A percentile compares a stretch with the other conserved stretches of the same genome.
Evolutionary conservation across 2,113 vertebrate species (phyloP).

Genomic region (Melanerpes formicivorus): DNA sequence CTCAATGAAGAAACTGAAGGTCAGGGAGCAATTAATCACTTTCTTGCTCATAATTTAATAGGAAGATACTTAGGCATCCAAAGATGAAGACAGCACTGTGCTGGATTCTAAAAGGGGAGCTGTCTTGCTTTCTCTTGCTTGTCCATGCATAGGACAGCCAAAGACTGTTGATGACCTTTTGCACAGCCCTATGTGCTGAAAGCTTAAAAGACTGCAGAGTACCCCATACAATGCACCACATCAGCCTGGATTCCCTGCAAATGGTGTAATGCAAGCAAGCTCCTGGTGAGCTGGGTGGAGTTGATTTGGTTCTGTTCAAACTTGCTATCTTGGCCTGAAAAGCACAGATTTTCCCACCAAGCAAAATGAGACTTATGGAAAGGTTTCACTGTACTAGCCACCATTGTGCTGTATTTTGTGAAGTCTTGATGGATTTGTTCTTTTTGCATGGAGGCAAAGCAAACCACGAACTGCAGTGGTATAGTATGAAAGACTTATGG

Average conservation of each 20-base stretch:
- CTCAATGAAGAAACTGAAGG: conserved; percentile 7
- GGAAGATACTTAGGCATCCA: background rate
- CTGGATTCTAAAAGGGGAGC: background rate
- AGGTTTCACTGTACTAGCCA: no score
- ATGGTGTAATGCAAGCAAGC: background rate
- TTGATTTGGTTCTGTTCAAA: background rate
- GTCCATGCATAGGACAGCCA: background rate
- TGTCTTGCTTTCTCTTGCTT: background rate
- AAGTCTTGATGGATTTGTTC: no score
- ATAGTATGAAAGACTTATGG: no score
- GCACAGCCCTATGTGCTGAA: background rate
- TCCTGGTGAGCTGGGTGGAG: background rate
- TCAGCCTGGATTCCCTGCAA: background rate
- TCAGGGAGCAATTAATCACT: conserved; percentile 24
- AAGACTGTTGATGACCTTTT: background rate
- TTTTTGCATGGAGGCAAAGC: no score
- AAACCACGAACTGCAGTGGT: no score
- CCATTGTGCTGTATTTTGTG: no score
- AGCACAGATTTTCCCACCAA: no score
- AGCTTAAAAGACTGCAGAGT: background rate
- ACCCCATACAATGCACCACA: background rate
- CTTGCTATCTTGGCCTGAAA: no score
- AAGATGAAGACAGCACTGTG: background rate
- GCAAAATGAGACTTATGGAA: no score
- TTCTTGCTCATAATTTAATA: background rate